Percentiles rank a stretch among this genome's conserved stretches.
Evolutionary conservation across 2,888 invertebrate genomes (phyloP).

Genomic region (Lissonota sp.): DNA sequence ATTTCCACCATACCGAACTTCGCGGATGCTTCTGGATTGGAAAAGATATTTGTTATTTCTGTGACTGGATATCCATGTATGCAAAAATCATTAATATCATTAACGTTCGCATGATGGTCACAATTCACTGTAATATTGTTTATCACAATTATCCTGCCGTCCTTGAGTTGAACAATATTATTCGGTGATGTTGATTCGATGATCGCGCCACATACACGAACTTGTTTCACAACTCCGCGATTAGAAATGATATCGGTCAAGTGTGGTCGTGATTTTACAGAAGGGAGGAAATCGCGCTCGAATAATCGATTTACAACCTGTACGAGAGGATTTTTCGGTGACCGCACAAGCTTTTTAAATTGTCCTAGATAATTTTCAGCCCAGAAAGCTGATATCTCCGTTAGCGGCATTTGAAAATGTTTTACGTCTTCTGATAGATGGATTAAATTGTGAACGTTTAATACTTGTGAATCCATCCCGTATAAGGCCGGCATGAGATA

Average conservation of each 20-base stretch:
- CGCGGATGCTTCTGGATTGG: too few relatives aligned
- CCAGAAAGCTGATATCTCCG: conserved; percentile 21
- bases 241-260: too few relatives aligned
- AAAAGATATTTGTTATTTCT: too few relatives aligned
- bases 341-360: conserved; percentile 2
- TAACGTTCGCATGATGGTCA: too few relatives aligned
- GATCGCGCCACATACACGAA: neutral
- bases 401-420: neutral
- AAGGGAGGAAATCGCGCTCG: neutral
- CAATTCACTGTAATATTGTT: neutral
- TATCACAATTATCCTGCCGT: conserved; percentile 1
- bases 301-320: conserved; percentile 6
- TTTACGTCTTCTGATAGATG: conserved; percentile 14
- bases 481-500: conserved; percentile 17
- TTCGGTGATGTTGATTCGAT: neutral
- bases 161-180: conserved; percentile 21
- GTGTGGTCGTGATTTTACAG: neutral
- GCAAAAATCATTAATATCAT: too few relatives aligned
- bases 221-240: neutral
- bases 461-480: conserved; percentile 15
- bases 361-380: conserved; percentile 13
- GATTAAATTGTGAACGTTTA: conserved; percentile 26
- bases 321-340: conserved; percentile 13
- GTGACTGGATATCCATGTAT: too few relatives aligned
- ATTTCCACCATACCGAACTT: too few relatives aligned